Conservation (phyloP, 2,888 invertebrate species). For the Parnassius smintheus region DNA sequence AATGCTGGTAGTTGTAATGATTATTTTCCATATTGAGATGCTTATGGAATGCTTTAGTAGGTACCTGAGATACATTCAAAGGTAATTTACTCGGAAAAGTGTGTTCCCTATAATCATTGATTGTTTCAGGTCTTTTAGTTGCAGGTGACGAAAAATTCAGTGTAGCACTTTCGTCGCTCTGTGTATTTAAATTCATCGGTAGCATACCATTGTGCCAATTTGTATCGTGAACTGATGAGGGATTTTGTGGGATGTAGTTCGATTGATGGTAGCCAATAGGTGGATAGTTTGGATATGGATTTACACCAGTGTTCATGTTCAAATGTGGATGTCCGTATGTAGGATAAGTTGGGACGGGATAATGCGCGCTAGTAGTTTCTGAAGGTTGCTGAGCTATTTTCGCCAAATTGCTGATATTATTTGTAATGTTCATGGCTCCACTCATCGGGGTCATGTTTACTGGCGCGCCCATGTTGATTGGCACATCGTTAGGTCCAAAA, state of each 20-base stretch:
- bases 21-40: conserved; percentile 35
- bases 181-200: conserved; percentile 56
- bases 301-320: conserved; percentile 47
- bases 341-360: conserved; percentile 50
- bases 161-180: conserved; percentile 37
- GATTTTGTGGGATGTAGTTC: conserved; percentile 41
- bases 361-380: conserved; percentile 44
- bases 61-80: conserved; percentile 53
- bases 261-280: conserved; percentile 46
- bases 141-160: conserved; percentile 19
- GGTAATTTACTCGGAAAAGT: conserved; percentile 35
- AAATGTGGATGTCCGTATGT: conserved; percentile 46
- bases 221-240: conserved; percentile 38
- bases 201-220: conserved; percentile 50
- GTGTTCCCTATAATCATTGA: conserved; percentile 31
- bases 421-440: conserved; percentile 48
- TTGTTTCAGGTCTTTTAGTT: conserved; percentile 23
- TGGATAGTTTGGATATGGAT: conserved; percentile 50
- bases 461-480: conserved; percentile 55
- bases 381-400: conserved; percentile 52
- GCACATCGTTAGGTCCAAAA: conserved; percentile 60
- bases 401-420: conserved; percentile 55
- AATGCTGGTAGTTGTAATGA: conserved; percentile 22
- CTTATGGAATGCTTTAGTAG: conserved; percentile 47
- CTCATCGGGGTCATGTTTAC: conserved; percentile 52